phyloP scores from a whole-genome alignment of 2,888 invertebrate species.

The Dasysyrphus albostriatus region DNA sequence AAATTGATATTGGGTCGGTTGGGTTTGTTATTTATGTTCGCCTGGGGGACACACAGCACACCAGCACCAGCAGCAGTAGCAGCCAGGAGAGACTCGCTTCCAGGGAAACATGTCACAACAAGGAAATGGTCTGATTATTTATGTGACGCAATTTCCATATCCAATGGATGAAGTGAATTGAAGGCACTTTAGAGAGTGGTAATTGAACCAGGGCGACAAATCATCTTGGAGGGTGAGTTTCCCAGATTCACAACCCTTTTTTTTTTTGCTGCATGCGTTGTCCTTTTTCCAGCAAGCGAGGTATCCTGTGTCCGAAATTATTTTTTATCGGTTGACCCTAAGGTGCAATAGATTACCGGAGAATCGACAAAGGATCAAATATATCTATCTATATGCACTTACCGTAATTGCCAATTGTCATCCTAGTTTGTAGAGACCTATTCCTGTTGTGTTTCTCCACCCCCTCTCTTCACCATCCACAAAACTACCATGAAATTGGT shows the following conservation, averaged over 20 bases:
- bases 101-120: conserved; percentile 77
- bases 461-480: not conserved
- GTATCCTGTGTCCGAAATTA: conserved; percentile 22
- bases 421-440: conserved; percentile 50
- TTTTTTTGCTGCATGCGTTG: not conserved
- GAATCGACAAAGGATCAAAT: conserved; percentile 66
- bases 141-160: conserved; percentile 78
- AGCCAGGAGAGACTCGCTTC: not conserved
- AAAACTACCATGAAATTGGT: conserved; percentile 65
- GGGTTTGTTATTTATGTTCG: conserved; percentile 77
- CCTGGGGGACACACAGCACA: conserved; percentile 71
- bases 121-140: conserved; percentile 77
- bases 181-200: conserved; percentile 72
- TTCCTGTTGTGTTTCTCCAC: not conserved
- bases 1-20: conserved; percentile 77
- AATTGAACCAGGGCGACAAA: conserved; percentile 72
- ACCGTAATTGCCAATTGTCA: conserved; percentile 75
- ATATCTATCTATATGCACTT: conserved; percentile 56
- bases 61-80: not conserved
- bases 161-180: conserved; percentile 26
- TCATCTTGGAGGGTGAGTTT: conserved; percentile 52
- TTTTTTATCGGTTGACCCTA: conserved; percentile 67
- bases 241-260: conserved; percentile 56
- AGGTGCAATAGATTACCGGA: conserved; percentile 71
- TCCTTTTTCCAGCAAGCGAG: not conserved